Percentiles rank a stretch among this genome's conserved stretches.
Evolutionary conservation across 2,888 invertebrate species (phyloP).

Genomic region (Pristionchus arcanus): DNA sequence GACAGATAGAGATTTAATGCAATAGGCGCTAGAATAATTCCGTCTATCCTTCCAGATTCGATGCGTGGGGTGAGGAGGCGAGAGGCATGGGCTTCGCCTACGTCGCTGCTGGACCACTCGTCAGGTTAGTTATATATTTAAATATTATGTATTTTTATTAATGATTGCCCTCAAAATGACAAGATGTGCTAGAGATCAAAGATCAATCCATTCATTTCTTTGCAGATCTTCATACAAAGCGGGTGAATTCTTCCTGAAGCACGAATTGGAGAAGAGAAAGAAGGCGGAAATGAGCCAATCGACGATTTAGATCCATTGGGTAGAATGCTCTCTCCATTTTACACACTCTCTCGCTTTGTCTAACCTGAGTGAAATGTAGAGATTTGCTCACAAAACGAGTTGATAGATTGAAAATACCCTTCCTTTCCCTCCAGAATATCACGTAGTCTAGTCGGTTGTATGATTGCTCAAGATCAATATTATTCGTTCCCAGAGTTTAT

Average conservation of each 20-base stretch:
- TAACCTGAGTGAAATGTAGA: background rate
- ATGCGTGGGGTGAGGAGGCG: conserved; percentile 72
- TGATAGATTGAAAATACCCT: background rate
- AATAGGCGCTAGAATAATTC: background rate
- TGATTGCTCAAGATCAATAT: background rate
- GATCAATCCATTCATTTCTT: background rate
- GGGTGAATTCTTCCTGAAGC: conserved; percentile 85
- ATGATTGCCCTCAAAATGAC: background rate
- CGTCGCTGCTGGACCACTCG: conserved; percentile 97
- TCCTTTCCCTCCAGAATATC: background rate
- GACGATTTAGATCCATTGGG: background rate
- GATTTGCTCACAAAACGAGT: background rate
- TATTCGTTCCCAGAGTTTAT: background rate
- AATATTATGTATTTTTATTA: background rate
- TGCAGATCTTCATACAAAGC: conserved; percentile 95
- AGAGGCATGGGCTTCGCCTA: conserved; percentile 92
- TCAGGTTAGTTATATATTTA: conserved; percentile 80
- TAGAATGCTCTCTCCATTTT: background rate
- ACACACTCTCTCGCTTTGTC: background rate
- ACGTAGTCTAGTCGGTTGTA: conserved; percentile 29
- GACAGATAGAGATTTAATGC: no score
- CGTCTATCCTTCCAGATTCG: conserved; percentile 63
- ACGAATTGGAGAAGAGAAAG: conserved; percentile 71
- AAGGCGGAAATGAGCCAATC: conserved; percentile 49
- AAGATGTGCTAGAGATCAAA: background rate